Evolutionary conservation across 2,113 vertebrate species (phyloP), one percentile per base, ranked within the genome.

Genomic region (Halcyon malimbica): DNA sequence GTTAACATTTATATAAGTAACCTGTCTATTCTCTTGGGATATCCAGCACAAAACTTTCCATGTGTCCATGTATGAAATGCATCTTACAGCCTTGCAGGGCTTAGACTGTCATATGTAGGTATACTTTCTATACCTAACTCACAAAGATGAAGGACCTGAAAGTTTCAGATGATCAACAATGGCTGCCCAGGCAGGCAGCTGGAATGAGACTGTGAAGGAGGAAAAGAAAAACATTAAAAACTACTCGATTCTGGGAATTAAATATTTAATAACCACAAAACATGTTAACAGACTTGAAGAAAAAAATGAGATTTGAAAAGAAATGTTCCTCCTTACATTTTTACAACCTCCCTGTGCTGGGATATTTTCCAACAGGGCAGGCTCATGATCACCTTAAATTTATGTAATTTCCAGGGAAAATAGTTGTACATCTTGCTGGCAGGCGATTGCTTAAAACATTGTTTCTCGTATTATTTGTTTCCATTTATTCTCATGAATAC

Each of bases 321-420:
- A 50, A 14, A 33, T 17, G 0, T 48, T 78, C 33, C 13, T 82
- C 20, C 37, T 80, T 62, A 11, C 0, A 0, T 3, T 29, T 88
- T 84, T 80, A 41, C 35, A 67, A 46, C 37, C 31, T 83, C 42
- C 20, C 59, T 46, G 10, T 59, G n/a, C 37, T 62, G 26, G 4
- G 24, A 7, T 57, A 37, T n/a, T 87, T 90, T 80, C 73, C 60
- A 87, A 16, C 8, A 87, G 35, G 86, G 7, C 28, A 16, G 35
- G 10, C 31, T 60, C 10, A 10, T 15, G 5, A 74, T 74, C 60
- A 35, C 29, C 26, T 68, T 26, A 50, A 35, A 17, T 56, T 74
- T 78, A 42, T 86, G 17, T 29, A 13, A 48, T 67, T 85, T 74
- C 24, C n/a, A 76, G 19, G 10, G 57, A 93, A 94, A 71, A 56